phyloP scores from a whole-genome alignment of 2,888 invertebrate species.

The Eupelmus urozonus region DNA sequence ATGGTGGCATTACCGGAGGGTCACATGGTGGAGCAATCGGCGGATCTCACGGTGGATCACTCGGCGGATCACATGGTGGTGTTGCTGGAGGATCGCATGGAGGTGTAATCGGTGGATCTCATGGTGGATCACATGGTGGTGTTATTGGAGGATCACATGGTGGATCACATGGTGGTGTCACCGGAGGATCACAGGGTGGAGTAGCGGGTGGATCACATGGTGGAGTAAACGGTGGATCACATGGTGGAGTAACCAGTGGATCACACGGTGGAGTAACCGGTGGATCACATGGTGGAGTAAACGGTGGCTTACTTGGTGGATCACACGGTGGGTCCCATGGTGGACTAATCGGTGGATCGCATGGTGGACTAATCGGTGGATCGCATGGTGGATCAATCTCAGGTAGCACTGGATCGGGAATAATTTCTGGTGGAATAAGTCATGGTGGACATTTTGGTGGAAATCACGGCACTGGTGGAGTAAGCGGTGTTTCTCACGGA shows the following conservation, averaged over 20 bases:
- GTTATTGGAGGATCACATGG: background rate
- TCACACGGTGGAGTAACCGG: background rate
- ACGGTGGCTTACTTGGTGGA: background rate
- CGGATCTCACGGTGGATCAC: background rate
- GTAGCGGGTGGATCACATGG: slow-evolving; percentile 8
- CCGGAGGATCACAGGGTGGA: too few relatives aligned
- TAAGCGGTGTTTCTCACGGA: background rate
- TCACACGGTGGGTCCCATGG: background rate
- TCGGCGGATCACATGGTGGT: background rate
- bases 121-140: background rate
- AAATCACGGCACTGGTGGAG: background rate
- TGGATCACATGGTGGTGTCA: too few relatives aligned
- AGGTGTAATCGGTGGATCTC: slow-evolving; percentile 6
- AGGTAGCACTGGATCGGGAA: background rate
- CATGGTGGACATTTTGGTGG: slow-evolving; percentile 14
- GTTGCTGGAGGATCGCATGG: background rate
- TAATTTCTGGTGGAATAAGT: background rate
- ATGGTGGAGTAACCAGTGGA: background rate
- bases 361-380: slow-evolving; percentile 1
- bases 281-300: background rate
- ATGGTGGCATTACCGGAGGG: background rate
- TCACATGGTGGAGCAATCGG: background rate
- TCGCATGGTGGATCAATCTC: background rate
- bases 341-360: background rate
- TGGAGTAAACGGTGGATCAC: background rate